Percentiles rank a stretch among this genome's conserved stretches.
Evolutionary conservation across 2,888 invertebrate genomes (phyloP).

Genomic region (Apamea anceps): DNA sequence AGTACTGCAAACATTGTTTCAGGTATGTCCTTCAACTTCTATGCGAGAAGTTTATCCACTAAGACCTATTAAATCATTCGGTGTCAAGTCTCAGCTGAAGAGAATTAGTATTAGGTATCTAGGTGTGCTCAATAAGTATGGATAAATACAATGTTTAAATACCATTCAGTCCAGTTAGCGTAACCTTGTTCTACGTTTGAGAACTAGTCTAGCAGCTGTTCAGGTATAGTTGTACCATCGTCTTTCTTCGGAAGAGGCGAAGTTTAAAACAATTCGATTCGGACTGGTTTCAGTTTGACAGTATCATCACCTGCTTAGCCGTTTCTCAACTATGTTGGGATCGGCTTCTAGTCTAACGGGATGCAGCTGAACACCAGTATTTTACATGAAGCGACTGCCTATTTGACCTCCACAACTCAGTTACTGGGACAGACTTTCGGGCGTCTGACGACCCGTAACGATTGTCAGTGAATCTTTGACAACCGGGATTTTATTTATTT

Average conservation of each 20-base stretch:
- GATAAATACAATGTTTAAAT: constrained; percentile 5
- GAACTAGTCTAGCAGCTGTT: not conserved
- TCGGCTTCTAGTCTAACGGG: not conserved
- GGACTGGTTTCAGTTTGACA: not conserved
- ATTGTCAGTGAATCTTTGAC: not conserved
- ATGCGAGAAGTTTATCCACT: not conserved
- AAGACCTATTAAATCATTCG: constrained; percentile 18
- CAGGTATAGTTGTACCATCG: not conserved
- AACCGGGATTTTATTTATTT: too few species aligned
- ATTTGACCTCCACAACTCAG: not conserved
- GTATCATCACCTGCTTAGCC: not conserved
- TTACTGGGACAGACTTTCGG: not conserved
- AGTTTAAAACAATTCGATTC: not conserved
- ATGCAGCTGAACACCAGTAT: too few species aligned
- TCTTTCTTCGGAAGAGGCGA: not conserved
- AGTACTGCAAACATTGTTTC: not conserved
- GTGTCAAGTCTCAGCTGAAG: constrained; percentile 12
- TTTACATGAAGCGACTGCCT: not conserved
- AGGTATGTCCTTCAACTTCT: not conserved
- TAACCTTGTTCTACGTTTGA: not conserved
- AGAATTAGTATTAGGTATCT: constrained; percentile 5
- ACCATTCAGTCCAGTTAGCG: not conserved
- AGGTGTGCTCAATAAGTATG: not conserved
- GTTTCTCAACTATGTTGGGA: not conserved
- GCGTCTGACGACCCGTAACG: not conserved